Base-by-base conservation (phyloP, 2,113 vertebrate genomes). In the Notiomystis cincta region DNA sequence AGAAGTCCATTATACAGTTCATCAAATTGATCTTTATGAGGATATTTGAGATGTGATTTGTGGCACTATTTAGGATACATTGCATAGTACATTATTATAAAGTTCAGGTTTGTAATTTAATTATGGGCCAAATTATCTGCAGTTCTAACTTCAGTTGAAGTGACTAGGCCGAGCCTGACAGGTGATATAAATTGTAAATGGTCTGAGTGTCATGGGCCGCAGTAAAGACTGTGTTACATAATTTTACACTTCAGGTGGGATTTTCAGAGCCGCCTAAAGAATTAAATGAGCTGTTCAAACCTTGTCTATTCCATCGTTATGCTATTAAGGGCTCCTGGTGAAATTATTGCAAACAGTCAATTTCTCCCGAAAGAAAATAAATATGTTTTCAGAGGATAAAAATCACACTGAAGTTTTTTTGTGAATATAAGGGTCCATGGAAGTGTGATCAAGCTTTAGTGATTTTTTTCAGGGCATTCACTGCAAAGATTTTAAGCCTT, bases 81-180 rank as follows among this genome's bases (percentile, higher is more conserved):
- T 90, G 87, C 91, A 87, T 95, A 72, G 38, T 71, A 89, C 65
- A 91, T 91, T 97, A 94, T 88, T 90, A 83, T 87, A 94, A 96
- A 96, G 96, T 96, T 96, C 96, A 97, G 92, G 69, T 95, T 94
- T 94, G 71, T 93, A 96, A 95, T 94, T 95, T 95, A 96, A 96
- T 97, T 95, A 92, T 90, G 53, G 72, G 30, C 76, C 88, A 87
- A 90, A 94, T 96, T 95, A 97, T 88, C 88, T 92, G 75, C 87
- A 87, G 24, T 92, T 94, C 93, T 94, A 94, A 87, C 90, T 96
- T 89, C n/a, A 94, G 85, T 78, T 13, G 4, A 83, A 92, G 67
- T 89, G 79, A 65, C 93, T 95, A 73, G 95, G 88, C 88, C 80
- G 86, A 84, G 56, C 48, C 93, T 96, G 93, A 89, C 85, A 89